These are phyloP conservation scores for Philaethria dido DNA, from an alignment of 2,888 invertebrate genomes.

Conservation along the genomic window DNA sequence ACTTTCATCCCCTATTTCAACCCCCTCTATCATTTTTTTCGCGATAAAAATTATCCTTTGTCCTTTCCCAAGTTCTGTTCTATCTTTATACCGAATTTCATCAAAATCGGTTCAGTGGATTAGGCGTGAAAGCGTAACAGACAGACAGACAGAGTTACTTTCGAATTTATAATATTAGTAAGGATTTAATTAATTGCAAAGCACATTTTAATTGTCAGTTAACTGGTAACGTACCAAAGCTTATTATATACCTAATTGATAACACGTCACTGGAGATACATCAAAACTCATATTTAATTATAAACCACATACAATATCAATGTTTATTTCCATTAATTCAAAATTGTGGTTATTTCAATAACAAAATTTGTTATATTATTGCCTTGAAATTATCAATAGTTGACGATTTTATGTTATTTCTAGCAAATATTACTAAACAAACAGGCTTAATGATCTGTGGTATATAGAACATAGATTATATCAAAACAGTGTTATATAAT, in stretches of 20 bases:
- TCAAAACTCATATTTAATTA: conserved; percentile 29
- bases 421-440: conserved; percentile 12
- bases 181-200: conserved; percentile 33
- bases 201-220: conserved; percentile 36
- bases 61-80: too few relatives aligned
- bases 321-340: conserved; percentile 31
- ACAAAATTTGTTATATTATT: conserved; percentile 22
- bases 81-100: too few relatives aligned
- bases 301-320: conserved; percentile 32
- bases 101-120: too few relatives aligned
- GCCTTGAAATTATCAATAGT: conserved; percentile 10
- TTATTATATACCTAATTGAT: conserved; percentile 33
- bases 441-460: neutral
- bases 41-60: too few relatives aligned
- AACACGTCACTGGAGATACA: conserved; percentile 28
- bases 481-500: neutral
- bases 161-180: too few relatives aligned
- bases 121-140: too few relatives aligned
- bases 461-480: neutral
- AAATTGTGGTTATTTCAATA: conserved; percentile 23
- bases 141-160: too few relatives aligned
- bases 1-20: too few relatives aligned
- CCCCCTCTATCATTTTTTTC: too few relatives aligned
- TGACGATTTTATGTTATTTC: neutral
- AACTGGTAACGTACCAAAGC: conserved; percentile 37